Evolutionary conservation across 1,140 invertebrate genomes (phyloP).

Genomic region (Camponotus vicinus): DNA sequence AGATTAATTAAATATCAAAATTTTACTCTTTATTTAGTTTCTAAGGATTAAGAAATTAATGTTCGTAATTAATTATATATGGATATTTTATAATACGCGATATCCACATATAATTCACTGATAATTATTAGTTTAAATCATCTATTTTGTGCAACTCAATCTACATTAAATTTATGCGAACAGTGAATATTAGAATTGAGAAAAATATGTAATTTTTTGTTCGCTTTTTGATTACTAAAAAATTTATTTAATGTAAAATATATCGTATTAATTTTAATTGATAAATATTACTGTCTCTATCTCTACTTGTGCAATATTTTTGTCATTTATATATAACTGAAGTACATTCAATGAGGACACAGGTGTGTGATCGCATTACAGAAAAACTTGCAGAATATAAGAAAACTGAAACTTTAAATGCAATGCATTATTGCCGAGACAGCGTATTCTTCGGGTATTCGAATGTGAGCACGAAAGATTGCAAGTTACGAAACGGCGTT

Average conservation of each 20-base stretch:
- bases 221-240: not conserved
- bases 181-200: not conserved
- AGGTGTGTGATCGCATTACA: not conserved
- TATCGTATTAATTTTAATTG: not conserved
- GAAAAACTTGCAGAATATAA: not conserved
- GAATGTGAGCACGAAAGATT: conserved; percentile 2
- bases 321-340: not conserved
- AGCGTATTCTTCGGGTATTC: conserved; percentile 1
- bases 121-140: not conserved
- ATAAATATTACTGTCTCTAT: not conserved
- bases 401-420: not conserved
- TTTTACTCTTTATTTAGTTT: not conserved
- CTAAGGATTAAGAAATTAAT: not conserved
- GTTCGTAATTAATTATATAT: not conserved
- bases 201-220: not conserved
- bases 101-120: not conserved
- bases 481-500: conserved; percentile 31
- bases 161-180: not conserved
- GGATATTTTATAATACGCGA: not conserved
- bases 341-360: not conserved
- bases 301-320: not conserved
- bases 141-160: not conserved
- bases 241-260: not conserved
- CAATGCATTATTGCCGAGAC: conserved; percentile 10
- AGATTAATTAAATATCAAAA: not conserved